phyloP scores from a whole-genome alignment of 2,797 vertebrate species.

The Lithobates pipiens region DNA sequence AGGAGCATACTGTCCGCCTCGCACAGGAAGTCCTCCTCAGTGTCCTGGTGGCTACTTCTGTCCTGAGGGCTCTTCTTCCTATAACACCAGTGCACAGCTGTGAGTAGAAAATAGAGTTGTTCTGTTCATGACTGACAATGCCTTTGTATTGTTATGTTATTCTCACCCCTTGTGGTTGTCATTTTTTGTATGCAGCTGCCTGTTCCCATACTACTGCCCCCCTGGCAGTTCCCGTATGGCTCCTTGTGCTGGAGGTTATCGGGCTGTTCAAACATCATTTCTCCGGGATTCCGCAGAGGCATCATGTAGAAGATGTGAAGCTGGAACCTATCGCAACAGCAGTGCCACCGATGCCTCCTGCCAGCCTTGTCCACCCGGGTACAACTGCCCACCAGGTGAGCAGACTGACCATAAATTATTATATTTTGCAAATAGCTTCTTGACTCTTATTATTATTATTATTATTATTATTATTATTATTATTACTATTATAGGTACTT shows the following conservation, averaged over 20 bases:
- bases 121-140: too few relatives aligned
- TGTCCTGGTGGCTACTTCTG: constrained; percentile 89
- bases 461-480: too few relatives aligned
- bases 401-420: not conserved
- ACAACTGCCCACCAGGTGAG: constrained; percentile 85
- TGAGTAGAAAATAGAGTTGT: constrained; percentile 72
- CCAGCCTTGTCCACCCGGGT: constrained; percentile 86
- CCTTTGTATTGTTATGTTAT: too few relatives aligned
- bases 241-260: constrained; percentile 82
- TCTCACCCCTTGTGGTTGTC: too few relatives aligned
- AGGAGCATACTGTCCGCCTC: constrained; percentile 84
- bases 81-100: constrained; percentile 80
- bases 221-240: constrained; percentile 77
- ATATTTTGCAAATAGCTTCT: too few relatives aligned
- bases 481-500: too few relatives aligned
- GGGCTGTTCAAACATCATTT: constrained; percentile 80
- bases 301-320: constrained; percentile 81
- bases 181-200: constrained; percentile 76
- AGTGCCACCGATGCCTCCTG: constrained; percentile 73
- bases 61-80: constrained; percentile 83
- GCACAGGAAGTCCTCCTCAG: constrained; percentile 76
- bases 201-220: constrained; percentile 88
- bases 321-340: constrained; percentile 79
- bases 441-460: too few relatives aligned
- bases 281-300: constrained; percentile 80